Evolutionary conservation across 2,113 vertebrate genomes (phyloP), one percentile per base, ranked within the genome.

Genomic region (Limnothrissa miodon): DNA sequence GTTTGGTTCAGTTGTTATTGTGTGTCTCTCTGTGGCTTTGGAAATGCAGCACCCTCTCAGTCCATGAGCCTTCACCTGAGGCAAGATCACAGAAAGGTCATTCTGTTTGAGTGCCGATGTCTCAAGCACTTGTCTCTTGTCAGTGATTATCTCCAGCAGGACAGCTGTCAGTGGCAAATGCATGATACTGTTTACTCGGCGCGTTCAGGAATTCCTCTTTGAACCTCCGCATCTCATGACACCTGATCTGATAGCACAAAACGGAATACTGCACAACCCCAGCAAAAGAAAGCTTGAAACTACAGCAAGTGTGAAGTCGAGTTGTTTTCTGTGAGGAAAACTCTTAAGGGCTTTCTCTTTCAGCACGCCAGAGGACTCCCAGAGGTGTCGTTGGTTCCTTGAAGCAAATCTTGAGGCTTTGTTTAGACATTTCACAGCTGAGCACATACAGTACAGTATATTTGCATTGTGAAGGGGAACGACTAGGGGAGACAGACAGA

Each of bases 331-430:
- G 29, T 11, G 29, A 33, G 66, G 62, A 15, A 36, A 36, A 36
- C 29, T 74, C 66, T 74, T 13, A 36, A 74, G 66, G 66, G 66
- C 66, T 74, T 74, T 74, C 59, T 66, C 3, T 66, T 74, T 74
- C 66, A 74, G 29, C 13, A 74, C 29, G 33, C 29, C 13, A 13
- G 15, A 74, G 66, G 66, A 74, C 66, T 74, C 66, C 66, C 66
- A 36, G 36, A 74, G 66, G 66, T 74, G 66, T 74, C 66, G 33
- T 36, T 74, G 29, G 36, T 74, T 13, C 66, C 66, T 74, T 74
- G 66, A 74, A 74, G 66, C 66, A 74, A 74, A 74, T 74, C 66
- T 74, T 17, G 66, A 74, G 19, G 66, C 66, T 74, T 74, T 74
- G 66, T 74, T 74, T 74, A 74, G 66, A 74, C 25, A 39, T 74